phyloP scores from a whole-genome alignment of 2,888 invertebrate genomes.

The Noctuana brunneofusca region DNA sequence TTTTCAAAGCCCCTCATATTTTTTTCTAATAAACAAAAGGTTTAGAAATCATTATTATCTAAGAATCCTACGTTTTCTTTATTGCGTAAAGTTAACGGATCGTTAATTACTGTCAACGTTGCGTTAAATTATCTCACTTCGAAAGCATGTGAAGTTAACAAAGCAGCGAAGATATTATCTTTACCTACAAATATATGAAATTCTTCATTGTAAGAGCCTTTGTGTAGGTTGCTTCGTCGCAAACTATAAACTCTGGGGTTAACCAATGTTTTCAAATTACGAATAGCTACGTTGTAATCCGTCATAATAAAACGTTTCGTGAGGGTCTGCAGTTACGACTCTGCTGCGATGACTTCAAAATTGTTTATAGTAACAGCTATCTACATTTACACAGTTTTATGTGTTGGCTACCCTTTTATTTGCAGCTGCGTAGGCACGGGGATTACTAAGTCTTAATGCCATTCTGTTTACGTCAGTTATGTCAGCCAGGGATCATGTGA shows the following conservation, averaged over 20 bases:
- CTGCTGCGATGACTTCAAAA: too few relatives aligned
- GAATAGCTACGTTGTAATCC: neutral
- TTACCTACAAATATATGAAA: constrained; percentile 17
- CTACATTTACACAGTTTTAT: too few relatives aligned
- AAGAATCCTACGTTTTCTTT: constrained; percentile 14
- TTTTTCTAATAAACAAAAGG: constrained; percentile 7
- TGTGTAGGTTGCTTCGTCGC: neutral
- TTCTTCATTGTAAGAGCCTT: neutral
- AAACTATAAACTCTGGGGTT: neutral
- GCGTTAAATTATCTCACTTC: constrained; percentile 27
- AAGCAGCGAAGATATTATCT: constrained; percentile 17
- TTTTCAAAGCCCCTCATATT: neutral
- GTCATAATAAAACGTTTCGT: neutral
- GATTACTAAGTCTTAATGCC: too few relatives aligned
- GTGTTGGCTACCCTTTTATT: too few relatives aligned
- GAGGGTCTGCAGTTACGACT: too few relatives aligned
- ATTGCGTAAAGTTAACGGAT: constrained; percentile 25
- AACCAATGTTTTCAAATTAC: neutral
- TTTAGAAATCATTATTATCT: constrained; percentile 3
- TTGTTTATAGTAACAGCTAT: too few relatives aligned
- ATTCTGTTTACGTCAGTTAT: too few relatives aligned
- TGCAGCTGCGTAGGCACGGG: too few relatives aligned
- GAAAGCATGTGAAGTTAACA: constrained; percentile 11
- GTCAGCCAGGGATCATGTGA: too few relatives aligned
- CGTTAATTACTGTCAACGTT: constrained; percentile 30